Base-by-base conservation (phyloP, 1,140 invertebrate species). In the Formica exsecta region DNA sequence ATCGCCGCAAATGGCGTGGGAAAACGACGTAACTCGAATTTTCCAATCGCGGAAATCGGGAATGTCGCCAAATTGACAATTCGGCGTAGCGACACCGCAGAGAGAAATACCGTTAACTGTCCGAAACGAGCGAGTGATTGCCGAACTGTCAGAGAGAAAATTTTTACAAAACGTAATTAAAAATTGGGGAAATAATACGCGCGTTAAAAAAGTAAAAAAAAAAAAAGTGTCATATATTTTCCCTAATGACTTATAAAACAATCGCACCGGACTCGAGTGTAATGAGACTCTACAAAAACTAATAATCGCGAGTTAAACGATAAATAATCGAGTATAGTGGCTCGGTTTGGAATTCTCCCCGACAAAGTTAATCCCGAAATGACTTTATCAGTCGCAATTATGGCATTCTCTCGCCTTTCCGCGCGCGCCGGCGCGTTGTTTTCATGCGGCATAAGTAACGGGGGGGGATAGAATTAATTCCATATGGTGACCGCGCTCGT, bases 1-100 rank as follows among this genome's bases (percentile, higher is more conserved):
- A 65, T 38, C 68, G n/a, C 29, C 41, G 29, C 61, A 13, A 77
- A 65, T 65, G 38, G 38, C 38, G 61, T 22, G 61, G 44, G 76
- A 54, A 79, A 79, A 66, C 62, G 76, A 9, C 44, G 44, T 66
- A 51, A 36, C n/a, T 32, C n/a, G 22, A 65, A 79, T 79, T 79
- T 79, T 79, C 59, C 41, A 48, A 41, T 32, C 44, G 62, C 44
- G n/a, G 16, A 22, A 66, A 79, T 79, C 62, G 44, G 41, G 61
- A 66, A 79, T 79, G 76, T 65, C 61, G 41, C n/a, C 38, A 66
- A 79, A 79, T 79, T 79, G 29, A 19, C 76, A 66, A 79, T 79
- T 38, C 62, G 44, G 19, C 16, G 19, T 51, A 22, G 61, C 41
- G 25, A 36, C 9, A 48, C n/a, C 44, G 29, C 62, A 48, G 41